These are phyloP conservation scores for Matsumyia berberina DNA, from an alignment of 2,888 invertebrate genomes.

Conservation along the genomic window DNA sequence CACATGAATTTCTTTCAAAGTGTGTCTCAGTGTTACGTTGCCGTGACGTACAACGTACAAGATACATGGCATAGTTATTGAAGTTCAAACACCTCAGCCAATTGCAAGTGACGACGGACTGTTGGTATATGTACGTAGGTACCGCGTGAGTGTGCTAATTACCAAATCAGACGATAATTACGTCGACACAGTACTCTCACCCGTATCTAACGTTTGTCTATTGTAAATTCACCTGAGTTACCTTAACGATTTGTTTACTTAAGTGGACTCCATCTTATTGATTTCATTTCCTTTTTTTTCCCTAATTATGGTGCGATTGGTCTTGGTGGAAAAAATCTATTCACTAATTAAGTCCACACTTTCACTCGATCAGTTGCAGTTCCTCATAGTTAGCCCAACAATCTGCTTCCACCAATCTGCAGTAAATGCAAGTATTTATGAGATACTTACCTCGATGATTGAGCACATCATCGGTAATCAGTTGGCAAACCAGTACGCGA, in stretches of 20 bases:
- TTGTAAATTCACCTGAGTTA: neutral
- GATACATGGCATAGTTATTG: constrained; percentile 22
- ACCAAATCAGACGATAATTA: neutral
- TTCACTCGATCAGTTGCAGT: constrained; percentile 27
- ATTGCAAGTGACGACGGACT: constrained; percentile 21
- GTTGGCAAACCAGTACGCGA: neutral
- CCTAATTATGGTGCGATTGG: constrained; percentile 4
- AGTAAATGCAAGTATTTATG: neutral
- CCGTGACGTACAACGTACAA: constrained; percentile 1
- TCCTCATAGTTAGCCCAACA: neutral
- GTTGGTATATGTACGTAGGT: neutral
- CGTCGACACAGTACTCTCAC: neutral
- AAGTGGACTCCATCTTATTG: constrained; percentile 12
- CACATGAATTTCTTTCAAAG: neutral
- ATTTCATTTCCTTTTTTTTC: constrained; percentile 19
- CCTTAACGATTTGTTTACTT: constrained; percentile 8
- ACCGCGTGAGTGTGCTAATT: constrained; percentile 8
- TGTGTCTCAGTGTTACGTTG: constrained; percentile 6
- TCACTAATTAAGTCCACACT: constrained; percentile 21
- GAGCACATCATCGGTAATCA: neutral
- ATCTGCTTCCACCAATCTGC: too few relatives aligned
- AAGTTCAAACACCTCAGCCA: constrained; percentile 59
- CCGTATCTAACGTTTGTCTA: neutral
- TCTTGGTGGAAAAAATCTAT: neutral
- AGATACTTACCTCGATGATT: constrained; percentile 1